Percentiles rank a stretch among this genome's conserved stretches.
phyloP scores from a whole-genome alignment of 2,113 vertebrate genomes.

The Eublepharis macularius region DNA sequence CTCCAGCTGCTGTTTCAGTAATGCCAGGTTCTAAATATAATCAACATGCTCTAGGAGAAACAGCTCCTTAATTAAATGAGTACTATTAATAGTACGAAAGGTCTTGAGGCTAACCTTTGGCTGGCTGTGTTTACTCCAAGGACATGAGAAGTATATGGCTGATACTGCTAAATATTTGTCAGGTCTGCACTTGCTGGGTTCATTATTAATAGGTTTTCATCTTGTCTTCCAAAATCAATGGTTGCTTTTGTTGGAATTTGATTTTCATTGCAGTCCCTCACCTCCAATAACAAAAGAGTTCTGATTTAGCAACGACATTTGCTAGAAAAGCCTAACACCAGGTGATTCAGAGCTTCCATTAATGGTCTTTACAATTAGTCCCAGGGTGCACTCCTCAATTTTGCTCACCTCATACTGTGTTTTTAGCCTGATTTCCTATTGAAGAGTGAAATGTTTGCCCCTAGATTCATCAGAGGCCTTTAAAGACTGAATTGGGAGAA shows the following conservation, averaged over 20 bases:
- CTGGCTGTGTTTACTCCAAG: slow-evolving; percentile 22
- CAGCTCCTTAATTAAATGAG: slow-evolving; percentile 33
- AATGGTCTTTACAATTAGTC: slow-evolving; percentile 46
- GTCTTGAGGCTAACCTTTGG: slow-evolving; percentile 31
- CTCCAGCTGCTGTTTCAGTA: neutral
- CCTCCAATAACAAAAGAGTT: slow-evolving; percentile 51
- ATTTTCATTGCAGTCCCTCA: slow-evolving; percentile 47
- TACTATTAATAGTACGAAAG: slow-evolving; percentile 25
- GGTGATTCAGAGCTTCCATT: slow-evolving; percentile 46
- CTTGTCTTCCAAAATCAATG: slow-evolving; percentile 52
- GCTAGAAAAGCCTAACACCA: slow-evolving; percentile 41
- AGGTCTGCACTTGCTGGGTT: slow-evolving; percentile 39
- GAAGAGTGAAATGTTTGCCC: slow-evolving; percentile 48
- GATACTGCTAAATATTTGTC: slow-evolving; percentile 39
- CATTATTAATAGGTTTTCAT: slow-evolving; percentile 57
- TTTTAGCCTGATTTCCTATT: slow-evolving; percentile 51
- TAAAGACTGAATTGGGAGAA: slow-evolving; percentile 41
- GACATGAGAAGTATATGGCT: neutral
- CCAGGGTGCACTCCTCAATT: slow-evolving; percentile 31
- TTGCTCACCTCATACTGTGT: slow-evolving; percentile 27
- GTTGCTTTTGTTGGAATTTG: slow-evolving; percentile 50
- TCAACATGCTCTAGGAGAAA: neutral
- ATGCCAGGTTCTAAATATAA: slow-evolving; percentile 19
- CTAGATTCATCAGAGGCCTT: slow-evolving; percentile 52
- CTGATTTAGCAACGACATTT: slow-evolving; percentile 60